Evolutionary conservation across 2,888 invertebrate species (phyloP).

Genomic region (Pterostichus niger): DNA sequence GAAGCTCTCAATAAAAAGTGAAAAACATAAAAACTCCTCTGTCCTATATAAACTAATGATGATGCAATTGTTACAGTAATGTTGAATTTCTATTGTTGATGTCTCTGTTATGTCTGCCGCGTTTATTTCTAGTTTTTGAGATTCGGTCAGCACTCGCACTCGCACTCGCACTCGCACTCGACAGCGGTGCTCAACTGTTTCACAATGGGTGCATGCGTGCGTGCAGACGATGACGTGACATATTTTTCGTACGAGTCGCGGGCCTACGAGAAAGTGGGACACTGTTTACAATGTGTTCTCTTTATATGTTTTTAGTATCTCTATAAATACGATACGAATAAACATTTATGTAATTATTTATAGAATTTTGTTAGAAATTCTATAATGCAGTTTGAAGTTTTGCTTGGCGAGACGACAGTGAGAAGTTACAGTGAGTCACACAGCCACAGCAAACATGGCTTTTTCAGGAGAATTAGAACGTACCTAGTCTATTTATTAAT

Average conservation of each 20-base stretch:
- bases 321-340: slow-evolving; percentile 65
- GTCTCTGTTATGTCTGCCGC: slow-evolving; percentile 53
- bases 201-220: slow-evolving; percentile 28
- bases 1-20: slow-evolving; percentile 19
- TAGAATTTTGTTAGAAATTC: slow-evolving; percentile 63
- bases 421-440: slow-evolving; percentile 1
- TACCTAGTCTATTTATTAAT: not conserved
- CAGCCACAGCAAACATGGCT: not conserved
- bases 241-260: slow-evolving; percentile 56
- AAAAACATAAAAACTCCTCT: not conserved
- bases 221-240: slow-evolving; percentile 51
- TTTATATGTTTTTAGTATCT: slow-evolving; percentile 64
- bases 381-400: slow-evolving; percentile 53
- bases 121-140: slow-evolving; percentile 54
- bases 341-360: slow-evolving; percentile 66
- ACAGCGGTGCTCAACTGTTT: slow-evolving; percentile 6
- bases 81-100: slow-evolving; percentile 32
- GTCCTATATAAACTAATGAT: slow-evolving; percentile 46
- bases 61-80: not conserved
- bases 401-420: slow-evolving; percentile 1
- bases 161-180: not conserved
- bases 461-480: slow-evolving; percentile 4
- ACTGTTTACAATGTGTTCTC: slow-evolving; percentile 64
- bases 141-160: slow-evolving; percentile 21
- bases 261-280: slow-evolving; percentile 62